Base-by-base conservation (phyloP, 2,888 invertebrate species). In the Yponomeuta malinellus region DNA sequence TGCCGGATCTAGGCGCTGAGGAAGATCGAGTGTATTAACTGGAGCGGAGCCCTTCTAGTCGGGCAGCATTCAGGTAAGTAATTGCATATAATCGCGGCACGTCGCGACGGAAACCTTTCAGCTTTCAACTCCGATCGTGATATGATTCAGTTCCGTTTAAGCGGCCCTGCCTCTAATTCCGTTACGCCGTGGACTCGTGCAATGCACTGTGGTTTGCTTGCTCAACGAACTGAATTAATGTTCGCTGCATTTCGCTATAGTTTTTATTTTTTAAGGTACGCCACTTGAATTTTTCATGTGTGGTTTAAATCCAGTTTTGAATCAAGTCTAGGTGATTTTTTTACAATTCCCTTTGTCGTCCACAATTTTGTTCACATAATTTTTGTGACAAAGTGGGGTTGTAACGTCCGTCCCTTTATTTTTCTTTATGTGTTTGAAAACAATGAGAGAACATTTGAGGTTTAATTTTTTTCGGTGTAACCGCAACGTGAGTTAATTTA, bases 191-290 rank as follows among this genome's bases (percentile, higher is more conserved):
- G 76, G 63, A 73, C 68, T 73, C 69, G 73, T 72, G 74, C 75
- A 76, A 72, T 72, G 77, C 78, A 78, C 76, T 78, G 78, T 76
- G 76, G 78, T 76, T 77, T 71, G 67, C 72, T 72, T 72, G 78
- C 74, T 74, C 79, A 78, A 73, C 75, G 75, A 76, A 75, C 77
- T 75, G 75, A 72, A 78, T 73, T 73, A 68, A 71, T 69, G 52
- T 71, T 15, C 33, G 48, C 59, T 23, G 23, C 66, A 71, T 66
- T 63, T 70, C 70, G 33, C 37, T 66, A 67, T 59, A 52, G 33
- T 67, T 70, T 64, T 70, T 70, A 15, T 67, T 70, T 64, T 70
- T 65, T 70, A 37, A 10, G 37, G 48, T 64, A 65, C 68, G 65
- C 37, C 65, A 65, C 29, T 65, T 33, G 23, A 63, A 68, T 68